phyloP scores from a whole-genome alignment of 2,888 invertebrate genomes.

The Drosophila paranaensis region DNA sequence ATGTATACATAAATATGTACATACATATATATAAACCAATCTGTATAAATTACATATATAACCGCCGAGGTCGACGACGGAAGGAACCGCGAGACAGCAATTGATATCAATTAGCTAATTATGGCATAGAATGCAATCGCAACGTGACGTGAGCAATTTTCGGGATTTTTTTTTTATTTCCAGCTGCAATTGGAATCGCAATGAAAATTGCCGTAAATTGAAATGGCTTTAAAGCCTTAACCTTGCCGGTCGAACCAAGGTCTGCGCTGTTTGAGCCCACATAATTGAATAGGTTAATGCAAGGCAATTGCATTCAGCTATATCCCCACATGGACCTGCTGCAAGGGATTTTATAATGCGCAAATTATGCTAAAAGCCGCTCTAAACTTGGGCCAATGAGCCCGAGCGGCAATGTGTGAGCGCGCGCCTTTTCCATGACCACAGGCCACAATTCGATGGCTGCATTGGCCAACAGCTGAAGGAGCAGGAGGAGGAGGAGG shows the following conservation, averaged over 20 bases:
- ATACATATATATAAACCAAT: constrained; percentile 9
- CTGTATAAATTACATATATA: constrained; percentile 1
- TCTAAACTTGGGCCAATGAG: constrained; percentile 55
- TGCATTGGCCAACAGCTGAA: not conserved
- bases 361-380: constrained; percentile 48
- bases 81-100: constrained; percentile 26
- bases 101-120: constrained; percentile 79
- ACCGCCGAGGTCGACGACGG: constrained; percentile 1
- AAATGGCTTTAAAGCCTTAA: constrained; percentile 15
- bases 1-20: not conserved
- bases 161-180: not conserved
- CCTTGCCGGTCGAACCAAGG: no score
- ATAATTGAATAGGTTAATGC: constrained; percentile 39
- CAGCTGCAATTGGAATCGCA: not conserved
- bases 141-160: constrained; percentile 24
- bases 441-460: constrained; percentile 38
- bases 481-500: not conserved
- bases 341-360: constrained; percentile 48
- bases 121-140: constrained; percentile 50
- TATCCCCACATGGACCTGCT: not conserved
- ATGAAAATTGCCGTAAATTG: not conserved
- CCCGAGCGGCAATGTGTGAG: constrained; percentile 36
- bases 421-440: constrained; percentile 26
- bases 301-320: constrained; percentile 12
- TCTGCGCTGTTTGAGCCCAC: not conserved